These are phyloP conservation scores for Halocynthia aurantium DNA, from an alignment of 23 tunicate species.

Conservation along the genomic window DNA sequence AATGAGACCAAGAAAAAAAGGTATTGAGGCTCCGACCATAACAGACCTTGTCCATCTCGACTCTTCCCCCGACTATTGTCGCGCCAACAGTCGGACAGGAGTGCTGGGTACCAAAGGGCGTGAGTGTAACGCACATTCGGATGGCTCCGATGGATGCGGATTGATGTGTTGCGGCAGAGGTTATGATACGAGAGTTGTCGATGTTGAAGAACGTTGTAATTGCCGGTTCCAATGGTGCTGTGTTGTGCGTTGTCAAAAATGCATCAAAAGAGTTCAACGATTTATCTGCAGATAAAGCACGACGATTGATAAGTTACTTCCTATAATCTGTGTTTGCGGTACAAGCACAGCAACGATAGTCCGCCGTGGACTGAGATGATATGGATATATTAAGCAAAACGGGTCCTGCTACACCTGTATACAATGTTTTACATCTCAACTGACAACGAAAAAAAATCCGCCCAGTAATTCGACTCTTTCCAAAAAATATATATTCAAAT, in stretches of 20 bases:
- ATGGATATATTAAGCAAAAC: too few relatives aligned
- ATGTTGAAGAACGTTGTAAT: conserved; percentile 24
- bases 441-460: too few relatives aligned
- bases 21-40: not conserved
- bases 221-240: conserved; percentile 46
- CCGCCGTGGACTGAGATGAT: too few relatives aligned
- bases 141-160: conserved; percentile 31
- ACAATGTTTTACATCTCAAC: too few relatives aligned
- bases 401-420: too few relatives aligned
- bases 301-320: too few relatives aligned
- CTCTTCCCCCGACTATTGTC: conserved; percentile 36
- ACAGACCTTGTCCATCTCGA: conserved; percentile 16
- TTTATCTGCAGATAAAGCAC: conserved; percentile 14
- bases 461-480: too few relatives aligned
- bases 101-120: conserved; percentile 35
- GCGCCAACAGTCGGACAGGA: conserved; percentile 10
- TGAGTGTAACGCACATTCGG: conserved; percentile 22
- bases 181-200: not conserved
- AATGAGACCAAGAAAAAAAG: not conserved
- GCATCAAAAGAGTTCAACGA: conserved; percentile 1
- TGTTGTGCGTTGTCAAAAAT: conserved; percentile 18
- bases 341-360: too few relatives aligned
- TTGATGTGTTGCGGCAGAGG: conserved; percentile 29
- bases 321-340: too few relatives aligned
- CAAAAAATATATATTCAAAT: too few relatives aligned